Conservation (phyloP, 1,140 invertebrate species). For the Cyrtorhinus lividipennis region DNA sequence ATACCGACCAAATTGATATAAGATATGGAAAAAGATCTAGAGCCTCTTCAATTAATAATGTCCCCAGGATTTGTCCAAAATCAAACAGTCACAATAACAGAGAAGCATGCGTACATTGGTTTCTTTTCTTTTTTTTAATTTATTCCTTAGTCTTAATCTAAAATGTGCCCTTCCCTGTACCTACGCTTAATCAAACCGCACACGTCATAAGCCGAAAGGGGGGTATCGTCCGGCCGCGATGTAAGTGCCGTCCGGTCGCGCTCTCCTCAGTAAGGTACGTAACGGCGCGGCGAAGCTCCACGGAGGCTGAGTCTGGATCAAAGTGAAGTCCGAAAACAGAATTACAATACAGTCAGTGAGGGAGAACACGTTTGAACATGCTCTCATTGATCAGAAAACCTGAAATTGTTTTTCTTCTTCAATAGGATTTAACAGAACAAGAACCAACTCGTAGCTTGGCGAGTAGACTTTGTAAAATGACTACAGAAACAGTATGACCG, state of each 20-base stretch:
- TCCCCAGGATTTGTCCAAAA: too few relatives aligned
- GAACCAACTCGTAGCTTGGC: neutral
- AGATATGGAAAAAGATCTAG: too few relatives aligned
- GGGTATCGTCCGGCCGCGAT: neutral
- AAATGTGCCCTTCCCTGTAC: too few relatives aligned
- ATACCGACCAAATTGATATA: too few relatives aligned
- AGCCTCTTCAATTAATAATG: too few relatives aligned
- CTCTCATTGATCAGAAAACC: neutral
- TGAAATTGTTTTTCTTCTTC: too few relatives aligned
- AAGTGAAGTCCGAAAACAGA: constrained; percentile 26
- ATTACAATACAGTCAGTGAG: neutral
- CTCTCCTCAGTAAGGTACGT: constrained; percentile 55
- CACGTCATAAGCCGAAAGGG: neutral
- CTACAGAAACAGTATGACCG: too few relatives aligned
- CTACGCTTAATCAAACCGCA: neutral
- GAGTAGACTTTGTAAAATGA: neutral
- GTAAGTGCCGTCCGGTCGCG: constrained; percentile 2
- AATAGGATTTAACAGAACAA: too few relatives aligned
- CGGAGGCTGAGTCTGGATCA: constrained; percentile 50
- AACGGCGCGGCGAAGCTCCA: constrained; percentile 59
- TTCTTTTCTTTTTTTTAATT: too few relatives aligned
- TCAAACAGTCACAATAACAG: too few relatives aligned
- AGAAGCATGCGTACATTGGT: too few relatives aligned
- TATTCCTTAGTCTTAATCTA: too few relatives aligned
- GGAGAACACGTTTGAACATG: neutral